Evolutionary conservation across 2,888 invertebrate genomes (phyloP).

Genomic region (Amblyjoppa fuscipennis): DNA sequence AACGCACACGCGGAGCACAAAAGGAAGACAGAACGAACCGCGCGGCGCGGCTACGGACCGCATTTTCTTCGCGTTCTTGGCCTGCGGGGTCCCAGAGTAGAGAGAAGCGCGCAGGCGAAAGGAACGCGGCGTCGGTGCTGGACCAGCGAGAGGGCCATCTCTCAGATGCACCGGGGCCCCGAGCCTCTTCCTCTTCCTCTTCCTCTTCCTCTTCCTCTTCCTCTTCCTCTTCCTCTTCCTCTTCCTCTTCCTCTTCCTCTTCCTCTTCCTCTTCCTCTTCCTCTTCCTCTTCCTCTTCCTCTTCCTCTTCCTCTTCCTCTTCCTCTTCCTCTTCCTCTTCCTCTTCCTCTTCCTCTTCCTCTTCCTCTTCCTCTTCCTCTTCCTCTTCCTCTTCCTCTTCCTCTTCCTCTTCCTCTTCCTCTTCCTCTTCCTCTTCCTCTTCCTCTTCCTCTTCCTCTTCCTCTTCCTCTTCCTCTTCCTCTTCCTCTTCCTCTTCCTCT

Average conservation of each 20-base stretch:
- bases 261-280: constrained; percentile 31
- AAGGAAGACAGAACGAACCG: constrained; percentile 34
- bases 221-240: constrained; percentile 30
- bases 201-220: constrained; percentile 16
- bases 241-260: constrained; percentile 3
- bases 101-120: constrained; percentile 38
- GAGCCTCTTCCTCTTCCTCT: constrained; percentile 58
- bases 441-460: constrained; percentile 32
- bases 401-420: constrained; percentile 52
- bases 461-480: constrained; percentile 10
- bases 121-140: constrained; percentile 41
- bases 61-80: constrained; percentile 50
- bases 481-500: constrained; percentile 54
- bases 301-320: constrained; percentile 30
- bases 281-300: constrained; percentile 18
- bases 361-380: constrained; percentile 29
- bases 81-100: constrained; percentile 46
- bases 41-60: constrained; percentile 11
- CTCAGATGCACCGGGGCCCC: constrained; percentile 77
- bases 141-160: constrained; percentile 76
- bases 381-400: constrained; percentile 34
- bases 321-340: constrained; percentile 8
- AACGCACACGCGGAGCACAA: constrained; percentile 80
- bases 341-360: constrained; percentile 53
- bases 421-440: constrained; percentile 19